Evolutionary conservation across 2,797 vertebrate species (phyloP).

Genomic region (Gallinago nigripennis): DNA sequence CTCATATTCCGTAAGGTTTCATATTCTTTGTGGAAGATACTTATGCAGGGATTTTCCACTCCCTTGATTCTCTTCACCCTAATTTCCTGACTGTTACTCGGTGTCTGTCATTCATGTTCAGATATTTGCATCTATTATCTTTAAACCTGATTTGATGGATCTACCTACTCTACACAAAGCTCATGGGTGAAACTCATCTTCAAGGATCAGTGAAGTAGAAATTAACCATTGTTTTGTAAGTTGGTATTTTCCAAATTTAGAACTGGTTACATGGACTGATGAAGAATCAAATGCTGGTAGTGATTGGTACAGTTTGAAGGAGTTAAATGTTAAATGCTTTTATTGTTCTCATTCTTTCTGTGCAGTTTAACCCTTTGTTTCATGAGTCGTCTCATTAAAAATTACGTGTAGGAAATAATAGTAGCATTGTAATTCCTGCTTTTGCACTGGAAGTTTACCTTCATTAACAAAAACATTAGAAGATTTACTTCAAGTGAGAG

Average conservation of each 20-base stretch:
- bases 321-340: not conserved
- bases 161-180: not conserved
- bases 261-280: not conserved
- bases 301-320: not conserved
- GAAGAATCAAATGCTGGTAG: not conserved
- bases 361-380: not conserved
- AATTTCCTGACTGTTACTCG: not conserved
- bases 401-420: not conserved
- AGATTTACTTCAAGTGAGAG: not conserved
- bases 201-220: not conserved
- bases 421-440: not conserved
- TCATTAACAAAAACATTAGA: not conserved
- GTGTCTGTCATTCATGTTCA: not conserved
- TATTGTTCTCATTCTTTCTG: not conserved
- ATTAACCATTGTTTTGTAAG: not conserved
- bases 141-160: constrained; percentile 23
- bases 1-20: not conserved
- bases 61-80: constrained; percentile 7
- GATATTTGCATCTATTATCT: constrained; percentile 57
- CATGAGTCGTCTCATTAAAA: not conserved
- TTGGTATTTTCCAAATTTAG: not conserved
- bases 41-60: constrained; percentile 25
- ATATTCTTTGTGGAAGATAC: not conserved
- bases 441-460: not conserved
- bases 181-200: not conserved